These are phyloP conservation scores for Nycticorax nycticorax DNA, from an alignment of 2,113 vertebrate genomes.

Conservation along the genomic window DNA sequence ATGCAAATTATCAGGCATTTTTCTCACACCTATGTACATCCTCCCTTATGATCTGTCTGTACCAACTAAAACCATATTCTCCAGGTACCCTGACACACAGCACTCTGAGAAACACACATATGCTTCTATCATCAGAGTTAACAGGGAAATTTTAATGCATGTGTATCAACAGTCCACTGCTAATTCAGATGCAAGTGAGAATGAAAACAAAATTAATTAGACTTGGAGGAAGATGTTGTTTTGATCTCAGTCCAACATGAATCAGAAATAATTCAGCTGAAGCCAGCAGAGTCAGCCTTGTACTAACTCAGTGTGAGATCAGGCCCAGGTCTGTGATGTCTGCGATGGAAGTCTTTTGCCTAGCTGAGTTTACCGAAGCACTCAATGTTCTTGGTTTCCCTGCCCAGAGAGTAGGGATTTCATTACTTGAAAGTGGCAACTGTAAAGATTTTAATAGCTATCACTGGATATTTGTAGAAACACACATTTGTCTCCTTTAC, in stretches of 20 bases:
- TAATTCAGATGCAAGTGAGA: conserved; percentile 34
- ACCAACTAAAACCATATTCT: conserved; percentile 5
- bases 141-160: conserved; percentile 35
- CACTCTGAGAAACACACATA: conserved; percentile 19
- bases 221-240: not conserved
- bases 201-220: conserved; percentile 51
- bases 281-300: not conserved
- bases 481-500: not conserved
- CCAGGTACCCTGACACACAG: not conserved
- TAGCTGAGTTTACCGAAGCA: not conserved
- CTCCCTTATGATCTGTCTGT: conserved; percentile 17
- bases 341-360: not conserved
- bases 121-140: conserved; percentile 31
- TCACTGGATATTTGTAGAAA: not conserved
- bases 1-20: conserved; percentile 46
- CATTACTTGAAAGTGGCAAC: not conserved
- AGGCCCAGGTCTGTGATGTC: not conserved
- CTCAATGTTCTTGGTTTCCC: not conserved
- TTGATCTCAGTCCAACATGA: conserved; percentile 6
- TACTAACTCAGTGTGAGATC: not conserved
- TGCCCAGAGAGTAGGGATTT: not conserved
- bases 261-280: not conserved
- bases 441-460: not conserved
- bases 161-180: conserved; percentile 12
- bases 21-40: conserved; percentile 15